These are phyloP conservation scores for Pseudolaguvia tuberculata DNA, from an alignment of 2,113 vertebrate species.

Conservation along the genomic window DNA sequence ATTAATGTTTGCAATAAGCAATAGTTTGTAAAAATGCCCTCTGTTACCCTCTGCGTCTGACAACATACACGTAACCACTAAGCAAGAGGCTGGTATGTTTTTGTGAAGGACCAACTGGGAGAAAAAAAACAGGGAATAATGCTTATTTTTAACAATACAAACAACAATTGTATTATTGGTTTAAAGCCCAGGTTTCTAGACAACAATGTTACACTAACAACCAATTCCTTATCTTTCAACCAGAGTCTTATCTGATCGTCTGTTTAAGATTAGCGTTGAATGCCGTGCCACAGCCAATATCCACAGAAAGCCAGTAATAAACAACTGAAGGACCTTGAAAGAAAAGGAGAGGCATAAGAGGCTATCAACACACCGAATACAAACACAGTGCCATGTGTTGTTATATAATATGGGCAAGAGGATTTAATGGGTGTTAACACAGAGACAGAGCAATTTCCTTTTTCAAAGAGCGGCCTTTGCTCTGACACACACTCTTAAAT, in stretches of 20 bases:
- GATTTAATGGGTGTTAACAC: background rate
- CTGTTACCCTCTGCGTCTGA: too few relatives aligned
- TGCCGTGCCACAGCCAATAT: slow-evolving; percentile 38
- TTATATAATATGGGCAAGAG: slow-evolving; percentile 1
- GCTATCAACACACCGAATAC: background rate
- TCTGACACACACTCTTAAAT: background rate
- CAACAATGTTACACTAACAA: background rate
- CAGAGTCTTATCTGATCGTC: background rate
- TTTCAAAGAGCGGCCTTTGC: background rate
- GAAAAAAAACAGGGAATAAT: too few relatives aligned
- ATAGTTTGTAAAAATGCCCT: too few relatives aligned
- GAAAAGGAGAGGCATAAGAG: slow-evolving; percentile 1
- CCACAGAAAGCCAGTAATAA: slow-evolving; percentile 58
- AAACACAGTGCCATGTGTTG: slow-evolving; percentile 3
- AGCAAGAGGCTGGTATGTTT: too few relatives aligned
- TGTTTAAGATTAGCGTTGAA: background rate
- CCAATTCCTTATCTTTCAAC: background rate
- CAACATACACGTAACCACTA: too few relatives aligned
- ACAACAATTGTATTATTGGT: background rate
- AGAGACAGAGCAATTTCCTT: background rate
- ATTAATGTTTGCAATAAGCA: too few relatives aligned
- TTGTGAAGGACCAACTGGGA: too few relatives aligned
- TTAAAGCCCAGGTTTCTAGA: background rate
- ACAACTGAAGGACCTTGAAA: slow-evolving; percentile 6
- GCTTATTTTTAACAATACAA: background rate